A percentile compares a stretch with the other conserved stretches of the same genome.
phyloP scores from a whole-genome alignment of 2,113 vertebrate species.

The Archilochus colubris region DNA sequence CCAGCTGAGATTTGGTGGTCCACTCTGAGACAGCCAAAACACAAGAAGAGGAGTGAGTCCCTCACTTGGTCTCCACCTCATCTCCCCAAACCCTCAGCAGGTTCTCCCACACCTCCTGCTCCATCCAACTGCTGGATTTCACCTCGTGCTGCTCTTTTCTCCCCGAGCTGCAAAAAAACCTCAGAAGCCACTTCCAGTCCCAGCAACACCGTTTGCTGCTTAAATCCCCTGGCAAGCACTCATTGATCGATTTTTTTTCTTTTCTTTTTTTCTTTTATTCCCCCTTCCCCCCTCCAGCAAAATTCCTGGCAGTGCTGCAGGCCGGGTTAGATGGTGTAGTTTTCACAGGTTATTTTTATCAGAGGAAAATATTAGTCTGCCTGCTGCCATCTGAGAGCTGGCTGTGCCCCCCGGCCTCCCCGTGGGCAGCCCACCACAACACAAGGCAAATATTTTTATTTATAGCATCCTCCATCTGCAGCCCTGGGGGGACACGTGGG shows the following conservation, averaged over 20 bases:
- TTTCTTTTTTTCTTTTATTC: background rate
- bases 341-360: constrained; percentile 1
- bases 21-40: background rate
- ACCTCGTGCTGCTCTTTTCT: too few relatives aligned
- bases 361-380: background rate
- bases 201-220: background rate
- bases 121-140: fast-evolving
- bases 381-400: background rate
- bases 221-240: background rate
- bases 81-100: background rate
- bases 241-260: background rate
- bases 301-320: background rate
- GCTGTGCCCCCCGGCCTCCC: background rate
- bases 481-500: background rate
- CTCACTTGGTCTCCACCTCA: background rate
- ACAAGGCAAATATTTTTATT: constrained; percentile 12
- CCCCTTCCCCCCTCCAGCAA: background rate
- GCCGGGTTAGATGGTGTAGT: background rate
- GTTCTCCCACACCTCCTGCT: background rate
- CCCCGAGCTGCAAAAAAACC: background rate
- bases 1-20: background rate
- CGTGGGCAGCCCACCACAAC: background rate
- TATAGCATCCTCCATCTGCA: background rate
- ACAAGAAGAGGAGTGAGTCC: fast-evolving
- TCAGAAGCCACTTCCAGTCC: background rate